Evolutionary conservation across 2,888 invertebrate genomes (phyloP).

Genomic region (Drosophila mulleri): DNA sequence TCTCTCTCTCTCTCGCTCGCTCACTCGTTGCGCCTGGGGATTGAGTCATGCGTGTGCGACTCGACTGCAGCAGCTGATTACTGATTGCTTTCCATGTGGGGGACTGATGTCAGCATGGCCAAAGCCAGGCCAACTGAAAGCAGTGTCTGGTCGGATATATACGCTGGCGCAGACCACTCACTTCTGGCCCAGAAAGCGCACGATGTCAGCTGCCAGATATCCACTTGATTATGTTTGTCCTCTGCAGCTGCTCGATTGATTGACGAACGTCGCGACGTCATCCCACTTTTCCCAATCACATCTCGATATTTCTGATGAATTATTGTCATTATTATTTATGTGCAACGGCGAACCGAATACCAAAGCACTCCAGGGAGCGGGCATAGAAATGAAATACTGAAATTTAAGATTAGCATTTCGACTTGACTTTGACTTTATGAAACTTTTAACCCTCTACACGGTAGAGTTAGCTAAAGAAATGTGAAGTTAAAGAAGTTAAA

Average conservation of each 20-base stretch:
- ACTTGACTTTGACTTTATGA: not conserved
- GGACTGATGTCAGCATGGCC: conserved; percentile 27
- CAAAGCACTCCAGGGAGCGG: not conserved
- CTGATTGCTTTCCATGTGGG: conserved; percentile 55
- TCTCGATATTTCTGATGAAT: not conserved
- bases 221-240: conserved; percentile 30
- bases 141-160: conserved; percentile 11
- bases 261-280: not conserved
- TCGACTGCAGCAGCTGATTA: conserved; percentile 59
- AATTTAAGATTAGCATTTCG: not conserved
- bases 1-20: not conserved
- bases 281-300: conserved; percentile 3
- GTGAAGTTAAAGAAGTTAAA: too few species aligned
- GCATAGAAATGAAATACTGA: not conserved
- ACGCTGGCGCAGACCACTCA: conserved; percentile 4
- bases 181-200: not conserved
- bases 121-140: not conserved
- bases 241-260: conserved; percentile 3
- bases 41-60: conserved; percentile 23
- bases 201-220: conserved; percentile 16
- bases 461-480: too few species aligned
- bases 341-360: not conserved
- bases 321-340: not conserved
- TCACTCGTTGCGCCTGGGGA: conserved; percentile 22
- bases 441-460: not conserved